Evolutionary conservation across 2,888 invertebrate genomes (phyloP).

Genomic region (Hymenopus coronatus): DNA sequence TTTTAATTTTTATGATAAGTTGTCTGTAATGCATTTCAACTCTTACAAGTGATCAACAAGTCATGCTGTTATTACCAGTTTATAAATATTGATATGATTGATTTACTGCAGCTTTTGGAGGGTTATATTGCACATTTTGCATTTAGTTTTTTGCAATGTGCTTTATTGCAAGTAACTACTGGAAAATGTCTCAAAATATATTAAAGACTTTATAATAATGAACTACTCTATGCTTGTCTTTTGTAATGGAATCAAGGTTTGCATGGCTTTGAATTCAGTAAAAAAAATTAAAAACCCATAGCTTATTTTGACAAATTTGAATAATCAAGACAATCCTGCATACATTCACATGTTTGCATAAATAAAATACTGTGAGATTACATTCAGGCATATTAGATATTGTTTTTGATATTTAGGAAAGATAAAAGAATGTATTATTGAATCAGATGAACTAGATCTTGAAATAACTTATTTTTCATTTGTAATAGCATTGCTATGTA

Average conservation of each 20-base stretch:
- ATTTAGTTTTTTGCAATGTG: too few species aligned
- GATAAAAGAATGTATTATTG: background rate
- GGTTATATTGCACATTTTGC: too few species aligned
- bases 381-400: background rate
- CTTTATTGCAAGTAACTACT: too few species aligned
- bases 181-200: too few species aligned
- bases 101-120: too few species aligned
- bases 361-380: background rate
- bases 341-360: background rate
- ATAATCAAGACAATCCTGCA: background rate
- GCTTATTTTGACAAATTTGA: background rate
- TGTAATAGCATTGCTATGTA: background rate
- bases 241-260: background rate
- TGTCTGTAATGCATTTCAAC: too few species aligned
- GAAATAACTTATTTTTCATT: background rate
- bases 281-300: background rate
- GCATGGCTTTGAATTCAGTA: background rate
- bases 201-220: too few species aligned
- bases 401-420: background rate
- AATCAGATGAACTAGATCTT: background rate
- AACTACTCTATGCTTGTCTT: background rate
- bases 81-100: too few species aligned
- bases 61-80: too few species aligned
- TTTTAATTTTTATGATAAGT: too few species aligned
- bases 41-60: too few species aligned